These are phyloP conservation scores for Cabera pusaria DNA, from an alignment of 2,888 invertebrate genomes.

Conservation along the genomic window DNA sequence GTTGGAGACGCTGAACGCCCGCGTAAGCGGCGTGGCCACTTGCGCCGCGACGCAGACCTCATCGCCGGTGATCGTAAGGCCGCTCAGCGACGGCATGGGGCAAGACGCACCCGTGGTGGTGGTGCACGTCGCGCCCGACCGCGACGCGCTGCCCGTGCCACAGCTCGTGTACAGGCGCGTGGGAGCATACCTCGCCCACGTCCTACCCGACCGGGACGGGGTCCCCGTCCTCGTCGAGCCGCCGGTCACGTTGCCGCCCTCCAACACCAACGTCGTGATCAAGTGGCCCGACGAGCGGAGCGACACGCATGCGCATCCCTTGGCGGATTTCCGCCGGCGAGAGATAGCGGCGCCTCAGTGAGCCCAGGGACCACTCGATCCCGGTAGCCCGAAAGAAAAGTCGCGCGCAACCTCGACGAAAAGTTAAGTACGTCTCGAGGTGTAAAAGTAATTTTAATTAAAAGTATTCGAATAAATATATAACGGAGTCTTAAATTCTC, in stretches of 20 bases:
- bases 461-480: no score
- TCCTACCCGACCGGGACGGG: conserved; percentile 63
- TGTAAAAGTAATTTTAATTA: conserved; percentile 2
- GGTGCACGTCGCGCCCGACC: conserved; percentile 45
- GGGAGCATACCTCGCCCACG: conserved; percentile 64
- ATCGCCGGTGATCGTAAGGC: conserved; percentile 60
- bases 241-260: conserved; percentile 66
- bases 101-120: conserved; percentile 51
- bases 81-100: conserved; percentile 55
- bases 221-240: conserved; percentile 70
- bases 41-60: conserved; percentile 67
- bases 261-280: conserved; percentile 61
- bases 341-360: conserved; percentile 66
- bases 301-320: conserved; percentile 54
- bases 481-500: no score
- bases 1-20: conserved; percentile 88
- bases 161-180: conserved; percentile 62
- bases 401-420: neutral
- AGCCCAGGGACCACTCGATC: conserved; percentile 27
- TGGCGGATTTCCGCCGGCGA: conserved; percentile 63
- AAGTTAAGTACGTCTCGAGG: conserved; percentile 5
- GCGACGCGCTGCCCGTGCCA: conserved; percentile 36
- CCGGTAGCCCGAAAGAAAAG: neutral
- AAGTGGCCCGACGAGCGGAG: conserved; percentile 68
- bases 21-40: conserved; percentile 86